phyloP scores from a whole-genome alignment of 2,888 invertebrate species.

The Limenitis arthemis region DNA sequence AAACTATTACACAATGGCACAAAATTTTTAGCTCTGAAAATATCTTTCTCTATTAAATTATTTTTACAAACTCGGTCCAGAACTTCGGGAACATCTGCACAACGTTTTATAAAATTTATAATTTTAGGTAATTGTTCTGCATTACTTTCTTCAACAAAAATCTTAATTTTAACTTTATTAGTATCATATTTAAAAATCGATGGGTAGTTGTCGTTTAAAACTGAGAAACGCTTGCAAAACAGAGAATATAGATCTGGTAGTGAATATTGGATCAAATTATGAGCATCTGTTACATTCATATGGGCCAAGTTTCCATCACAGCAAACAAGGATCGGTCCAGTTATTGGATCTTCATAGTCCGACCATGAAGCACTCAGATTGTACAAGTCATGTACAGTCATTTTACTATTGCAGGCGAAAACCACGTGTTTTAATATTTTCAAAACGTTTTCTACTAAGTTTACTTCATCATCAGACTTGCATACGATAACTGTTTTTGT shows the following conservation, averaged over 20 bases:
- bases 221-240: slow-evolving; percentile 79
- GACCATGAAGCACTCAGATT: slow-evolving; percentile 50
- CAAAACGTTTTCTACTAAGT: slow-evolving; percentile 41
- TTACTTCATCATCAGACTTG: slow-evolving; percentile 69
- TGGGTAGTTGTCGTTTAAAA: slow-evolving; percentile 74
- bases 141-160: slow-evolving; percentile 73
- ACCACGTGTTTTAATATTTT: slow-evolving; percentile 34
- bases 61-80: slow-evolving; percentile 43
- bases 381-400: slow-evolving; percentile 53
- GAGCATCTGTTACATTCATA: slow-evolving; percentile 75
- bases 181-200: slow-evolving; percentile 44
- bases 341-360: slow-evolving; percentile 48
- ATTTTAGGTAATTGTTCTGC: slow-evolving; percentile 74
- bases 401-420: slow-evolving; percentile 44
- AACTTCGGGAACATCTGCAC: slow-evolving; percentile 45
- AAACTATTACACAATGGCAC: slow-evolving; percentile 73
- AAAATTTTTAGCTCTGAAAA: slow-evolving; percentile 47
- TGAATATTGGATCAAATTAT: slow-evolving; percentile 80
- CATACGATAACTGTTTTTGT: slow-evolving; percentile 76
- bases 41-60: slow-evolving; percentile 51
- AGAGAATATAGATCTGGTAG: slow-evolving; percentile 75
- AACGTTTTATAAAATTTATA: slow-evolving; percentile 69
- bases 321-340: slow-evolving; percentile 73
- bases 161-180: slow-evolving; percentile 50
- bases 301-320: slow-evolving; percentile 77